Base-by-base conservation (phyloP, 2,113 vertebrate species). In the Podilymbus podiceps region DNA sequence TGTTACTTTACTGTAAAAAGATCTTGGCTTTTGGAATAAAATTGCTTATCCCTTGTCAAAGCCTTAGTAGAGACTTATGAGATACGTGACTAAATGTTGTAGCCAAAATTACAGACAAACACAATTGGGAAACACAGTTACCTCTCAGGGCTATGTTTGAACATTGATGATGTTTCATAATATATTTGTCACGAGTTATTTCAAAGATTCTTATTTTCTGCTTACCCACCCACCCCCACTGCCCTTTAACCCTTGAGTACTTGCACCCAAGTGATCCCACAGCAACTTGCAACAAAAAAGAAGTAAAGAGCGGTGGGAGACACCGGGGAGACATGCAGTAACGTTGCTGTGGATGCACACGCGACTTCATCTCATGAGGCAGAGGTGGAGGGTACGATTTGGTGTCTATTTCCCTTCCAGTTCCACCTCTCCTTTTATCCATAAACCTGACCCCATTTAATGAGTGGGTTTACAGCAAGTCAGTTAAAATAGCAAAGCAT, bases 261-360 rank as follows among this genome's bases (percentile, higher is more conserved):
- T 49, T 47, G 22, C 62, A 53, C 11, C 3, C 27, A 21, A 50
- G n/a, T 22, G 44, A 44, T 47, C 8, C 27, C 44, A 64, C 18
- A 33, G 7, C 18, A 80, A 12, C 27, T n/a, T 31, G 14, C 8
- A 76, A 25, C 15, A 25, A 27, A 82, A 25, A 0, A n/a, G 21
- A 28, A 53, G 9, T 23, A 28, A 38, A 28, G 5, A n/a, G 11
- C 27, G 47, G 35, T 9, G 35, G 56, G 12, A 67, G 11, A 30
- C 7, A 3, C 5, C 6, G 1, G 4, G 60, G 30, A 66, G 8
- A 24, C 24, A 14, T 10, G 9, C 5, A 13, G 20, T 15, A n/a
- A 3, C 38, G 42, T 21, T 28, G 16, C n/a, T 76, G 53, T 1
- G 7, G 22, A 7, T n/a, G 50, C 30, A 23, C 44, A 24, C 0